These are phyloP conservation scores for Euphonia xanthogaster DNA, from an alignment of 2,797 vertebrate genomes.

Conservation along the genomic window DNA sequence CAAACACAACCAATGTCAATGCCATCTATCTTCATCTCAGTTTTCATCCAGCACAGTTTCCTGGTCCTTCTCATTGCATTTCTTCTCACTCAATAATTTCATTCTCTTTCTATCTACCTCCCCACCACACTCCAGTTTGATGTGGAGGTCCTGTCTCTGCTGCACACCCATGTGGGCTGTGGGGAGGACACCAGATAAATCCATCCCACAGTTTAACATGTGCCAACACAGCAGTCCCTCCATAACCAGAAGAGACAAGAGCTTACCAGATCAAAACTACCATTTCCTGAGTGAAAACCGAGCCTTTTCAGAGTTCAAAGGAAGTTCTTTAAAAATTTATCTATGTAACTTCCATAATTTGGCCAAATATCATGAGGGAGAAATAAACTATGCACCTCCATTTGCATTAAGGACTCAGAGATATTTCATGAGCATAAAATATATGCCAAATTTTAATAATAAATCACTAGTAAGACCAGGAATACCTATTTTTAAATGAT, in stretches of 20 bases:
- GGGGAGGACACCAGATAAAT: neutral
- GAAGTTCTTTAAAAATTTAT: neutral
- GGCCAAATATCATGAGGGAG: neutral
- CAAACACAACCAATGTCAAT: accelerated
- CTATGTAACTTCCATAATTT: accelerated
- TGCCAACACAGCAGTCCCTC: neutral
- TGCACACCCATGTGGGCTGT: neutral
- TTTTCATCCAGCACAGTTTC: neutral
- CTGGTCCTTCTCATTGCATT: neutral
- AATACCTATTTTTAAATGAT: neutral
- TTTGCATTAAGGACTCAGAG: neutral
- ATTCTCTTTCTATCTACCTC: neutral
- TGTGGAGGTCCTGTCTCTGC: neutral
- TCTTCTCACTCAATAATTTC: neutral
- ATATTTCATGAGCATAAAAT: neutral
- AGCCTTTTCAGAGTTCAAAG: neutral
- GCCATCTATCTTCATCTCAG: neutral
- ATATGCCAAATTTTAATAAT: neutral
- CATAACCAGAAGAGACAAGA: neutral
- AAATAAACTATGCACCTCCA: neutral
- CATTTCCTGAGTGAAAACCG: neutral
- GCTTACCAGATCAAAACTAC: neutral
- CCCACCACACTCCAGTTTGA: neutral
- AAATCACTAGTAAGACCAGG: neutral
- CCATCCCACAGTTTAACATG: neutral